These are phyloP conservation scores for Anguilla megastoma DNA, from an alignment of 2,797 vertebrate species.

Conservation along the genomic window DNA sequence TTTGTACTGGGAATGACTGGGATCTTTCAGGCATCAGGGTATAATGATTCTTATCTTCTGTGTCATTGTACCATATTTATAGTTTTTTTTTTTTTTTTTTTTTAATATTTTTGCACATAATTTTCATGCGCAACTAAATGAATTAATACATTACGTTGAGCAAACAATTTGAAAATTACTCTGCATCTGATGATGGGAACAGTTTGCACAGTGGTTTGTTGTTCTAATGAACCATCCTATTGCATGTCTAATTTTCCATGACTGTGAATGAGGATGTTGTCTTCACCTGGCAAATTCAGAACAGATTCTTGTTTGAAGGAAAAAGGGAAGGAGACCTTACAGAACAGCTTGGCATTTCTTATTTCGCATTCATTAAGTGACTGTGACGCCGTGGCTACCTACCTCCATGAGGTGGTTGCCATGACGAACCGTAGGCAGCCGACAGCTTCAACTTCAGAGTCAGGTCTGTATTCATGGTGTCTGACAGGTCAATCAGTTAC, in stretches of 20 bases:
- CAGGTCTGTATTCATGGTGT: slow-evolving; percentile 65
- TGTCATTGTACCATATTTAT: not conserved
- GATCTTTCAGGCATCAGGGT: not conserved
- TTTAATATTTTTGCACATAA: not conserved
- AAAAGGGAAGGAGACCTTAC: not conserved
- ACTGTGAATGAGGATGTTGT: not conserved
- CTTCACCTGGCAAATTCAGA: slow-evolving; percentile 3
- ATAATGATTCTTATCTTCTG: not conserved
- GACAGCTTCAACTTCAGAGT: slow-evolving; percentile 59
- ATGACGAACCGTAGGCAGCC: slow-evolving; percentile 52
- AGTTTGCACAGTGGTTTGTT: not conserved
- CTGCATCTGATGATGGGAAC: not conserved
- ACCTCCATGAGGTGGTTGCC: slow-evolving; percentile 55
- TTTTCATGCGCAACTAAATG: not conserved
- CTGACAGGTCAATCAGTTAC: slow-evolving; percentile 74
- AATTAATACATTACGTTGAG: not conserved
- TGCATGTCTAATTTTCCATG: not conserved
- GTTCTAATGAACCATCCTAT: not conserved
- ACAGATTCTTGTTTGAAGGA: not conserved
- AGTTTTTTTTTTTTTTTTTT: not conserved
- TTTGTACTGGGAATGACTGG: not conserved
- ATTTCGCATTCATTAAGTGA: slow-evolving; percentile 57
- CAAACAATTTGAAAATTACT: not conserved
- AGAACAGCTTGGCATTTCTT: slow-evolving; percentile 40
- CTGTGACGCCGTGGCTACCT: slow-evolving; percentile 47